A percentile compares a stretch with the other conserved stretches of the same genome.
Evolutionary conservation across 2,797 vertebrate genomes (phyloP).

Genomic region (Peromyscus nudipes): DNA sequence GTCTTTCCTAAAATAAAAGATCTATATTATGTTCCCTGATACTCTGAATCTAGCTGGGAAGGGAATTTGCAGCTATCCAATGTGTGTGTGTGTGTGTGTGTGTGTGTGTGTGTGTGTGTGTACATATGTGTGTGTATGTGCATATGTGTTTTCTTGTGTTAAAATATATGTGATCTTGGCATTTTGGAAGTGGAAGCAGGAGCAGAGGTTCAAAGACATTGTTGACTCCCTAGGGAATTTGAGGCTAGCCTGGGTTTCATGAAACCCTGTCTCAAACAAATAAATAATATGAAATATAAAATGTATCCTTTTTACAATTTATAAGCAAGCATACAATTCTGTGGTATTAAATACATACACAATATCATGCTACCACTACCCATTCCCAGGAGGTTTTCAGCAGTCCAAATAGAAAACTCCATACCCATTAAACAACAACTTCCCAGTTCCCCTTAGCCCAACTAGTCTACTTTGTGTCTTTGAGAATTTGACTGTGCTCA

Average conservation of each 20-base stretch:
- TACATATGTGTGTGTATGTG: not conserved
- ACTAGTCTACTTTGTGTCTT: not conserved
- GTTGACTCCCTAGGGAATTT: not conserved
- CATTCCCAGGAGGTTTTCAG: conserved; percentile 9
- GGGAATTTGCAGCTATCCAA: not conserved
- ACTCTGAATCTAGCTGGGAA: not conserved
- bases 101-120: too few species aligned
- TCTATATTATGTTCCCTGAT: not conserved
- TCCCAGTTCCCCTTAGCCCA: not conserved
- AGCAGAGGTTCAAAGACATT: not conserved
- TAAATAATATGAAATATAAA: not conserved
- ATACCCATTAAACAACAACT: not conserved
- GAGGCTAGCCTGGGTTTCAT: not conserved
- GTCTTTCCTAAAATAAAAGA: not conserved
- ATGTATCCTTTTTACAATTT: not conserved
- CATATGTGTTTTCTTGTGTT: not conserved
- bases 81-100: not conserved
- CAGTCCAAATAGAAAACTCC: not conserved
- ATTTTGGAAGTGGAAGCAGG: not conserved
- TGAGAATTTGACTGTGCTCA: not conserved
- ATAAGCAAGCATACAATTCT: not conserved
- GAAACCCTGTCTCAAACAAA: not conserved
- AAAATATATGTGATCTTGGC: not conserved
- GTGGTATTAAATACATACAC: not conserved
- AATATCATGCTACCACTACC: not conserved